Base-by-base conservation (phyloP, 2,797 vertebrate genomes). In the Arremon aurantiirostris region DNA sequence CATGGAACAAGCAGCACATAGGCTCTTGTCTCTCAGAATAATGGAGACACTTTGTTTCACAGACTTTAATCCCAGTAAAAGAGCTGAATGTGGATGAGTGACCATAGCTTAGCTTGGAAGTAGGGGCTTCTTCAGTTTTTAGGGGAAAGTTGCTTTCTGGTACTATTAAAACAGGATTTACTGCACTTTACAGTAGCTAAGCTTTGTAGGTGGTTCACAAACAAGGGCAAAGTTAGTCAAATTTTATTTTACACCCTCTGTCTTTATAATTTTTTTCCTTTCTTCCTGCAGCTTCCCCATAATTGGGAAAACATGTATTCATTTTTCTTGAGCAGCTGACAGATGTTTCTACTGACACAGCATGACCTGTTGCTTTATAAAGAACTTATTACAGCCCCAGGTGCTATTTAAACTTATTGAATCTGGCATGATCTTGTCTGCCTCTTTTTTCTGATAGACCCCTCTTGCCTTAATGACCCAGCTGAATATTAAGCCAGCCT, bases 321-420 rank as follows among this genome's bases (percentile, higher is more conserved):
- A 37, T 63, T 90, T 86, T 59, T 95, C 76, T 91, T 65, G 60
- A 87, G 57, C 55, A 89, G 60, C 47, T 83, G 76, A 72, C 47
- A 87, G 65, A 91, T 87, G 55, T 80, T 93, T 90, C 83, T 86
- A 88, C 60, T 86, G 76, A 86, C 89, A 95, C 42, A 85, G 15
- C 28, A 73, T 75, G 89, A 97, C 90, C 95, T 88, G 68, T 50
- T 96, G 63, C 64, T 94, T 88, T 90, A 53, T 87, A 93, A 94
- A 94, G 50, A 90, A 66, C 47, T 90, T 95, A 75, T 85, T 94
- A 53, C 56, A 92, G 94, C 96, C 85, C 35, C 83, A 2, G 92
- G 96, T 82, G 79, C 94, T 91, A 87, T 94, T 96, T 94, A 86
- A 68, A 76, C 49, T 94, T 93, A 97, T 94, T 92, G 65, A 92